These are phyloP conservation scores for Eretmochelys imbricata DNA, from an alignment of 2,113 vertebrate genomes.

Conservation along the genomic window DNA sequence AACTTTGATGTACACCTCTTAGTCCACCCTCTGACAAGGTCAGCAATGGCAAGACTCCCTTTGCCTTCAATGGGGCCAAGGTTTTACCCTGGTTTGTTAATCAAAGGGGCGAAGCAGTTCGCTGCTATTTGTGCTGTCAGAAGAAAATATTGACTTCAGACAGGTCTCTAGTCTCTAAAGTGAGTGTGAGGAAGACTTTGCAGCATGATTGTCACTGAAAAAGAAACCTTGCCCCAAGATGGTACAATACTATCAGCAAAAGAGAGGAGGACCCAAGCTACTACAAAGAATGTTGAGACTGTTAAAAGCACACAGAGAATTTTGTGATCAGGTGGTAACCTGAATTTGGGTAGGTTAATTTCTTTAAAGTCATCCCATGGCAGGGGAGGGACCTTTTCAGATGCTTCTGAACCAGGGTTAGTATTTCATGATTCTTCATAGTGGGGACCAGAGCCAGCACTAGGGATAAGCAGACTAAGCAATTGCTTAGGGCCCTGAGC, in stretches of 20 bases:
- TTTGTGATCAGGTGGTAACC: not conserved
- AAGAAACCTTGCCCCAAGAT: not conserved
- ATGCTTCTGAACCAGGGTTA: not conserved
- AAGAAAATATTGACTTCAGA: not conserved
- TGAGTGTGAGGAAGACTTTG: not conserved
- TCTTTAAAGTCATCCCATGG: not conserved
- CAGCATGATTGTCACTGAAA: not conserved
- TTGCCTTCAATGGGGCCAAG: not conserved
- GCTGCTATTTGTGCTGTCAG: not conserved
- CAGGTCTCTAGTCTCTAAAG: not conserved
- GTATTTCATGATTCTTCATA: not conserved
- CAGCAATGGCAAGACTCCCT: rapidly evolving
- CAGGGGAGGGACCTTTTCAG: not conserved
- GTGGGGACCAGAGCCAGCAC: not conserved
- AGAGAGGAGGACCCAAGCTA: not conserved
- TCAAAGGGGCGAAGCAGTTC: not conserved
- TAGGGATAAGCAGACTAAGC: not conserved
- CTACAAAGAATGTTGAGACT: not conserved
- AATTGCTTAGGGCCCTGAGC: not conserved
- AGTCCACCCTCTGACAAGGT: not conserved
- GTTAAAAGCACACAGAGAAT: not conserved
- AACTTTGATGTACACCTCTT: not conserved
- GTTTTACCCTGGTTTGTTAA: not conserved
- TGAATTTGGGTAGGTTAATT: not conserved
- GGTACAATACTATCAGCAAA: not conserved